Conservation (phyloP, 2,113 vertebrate genomes). For the Melanerpes formicivorus region DNA sequence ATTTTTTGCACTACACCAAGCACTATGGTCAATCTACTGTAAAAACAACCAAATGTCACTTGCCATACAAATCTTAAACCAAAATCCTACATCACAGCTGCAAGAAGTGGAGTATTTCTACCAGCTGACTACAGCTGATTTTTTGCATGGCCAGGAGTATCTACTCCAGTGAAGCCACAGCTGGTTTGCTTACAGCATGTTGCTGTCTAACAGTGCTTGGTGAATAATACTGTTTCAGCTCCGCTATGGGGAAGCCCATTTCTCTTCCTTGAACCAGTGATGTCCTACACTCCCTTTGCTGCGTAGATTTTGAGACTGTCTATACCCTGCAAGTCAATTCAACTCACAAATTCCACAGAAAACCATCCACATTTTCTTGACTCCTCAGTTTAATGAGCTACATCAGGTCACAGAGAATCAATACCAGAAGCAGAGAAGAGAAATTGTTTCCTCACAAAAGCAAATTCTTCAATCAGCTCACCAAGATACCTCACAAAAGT, state of each 20-base stretch:
- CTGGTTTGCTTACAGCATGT: not conserved
- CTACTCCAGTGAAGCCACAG: not conserved
- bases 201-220: not conserved
- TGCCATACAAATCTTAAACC: not conserved
- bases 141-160: not conserved
- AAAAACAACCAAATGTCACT: not conserved
- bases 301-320: not conserved
- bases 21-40: not conserved
- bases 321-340: not conserved
- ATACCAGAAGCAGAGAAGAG: not conserved
- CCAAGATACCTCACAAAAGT: not conserved
- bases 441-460: not conserved
- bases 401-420: slow-evolving; percentile 6
- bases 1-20: not conserved
- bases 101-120: not conserved
- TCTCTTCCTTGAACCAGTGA: not conserved
- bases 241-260: not conserved
- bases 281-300: not conserved
- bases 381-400: not conserved
- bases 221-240: not conserved
- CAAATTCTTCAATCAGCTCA: not conserved
- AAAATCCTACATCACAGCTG: not conserved
- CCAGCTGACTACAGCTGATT: not conserved
- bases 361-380: not conserved
- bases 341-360: not conserved